Base-by-base conservation (phyloP, 2,888 invertebrate genomes). In the Meta bourneti region DNA sequence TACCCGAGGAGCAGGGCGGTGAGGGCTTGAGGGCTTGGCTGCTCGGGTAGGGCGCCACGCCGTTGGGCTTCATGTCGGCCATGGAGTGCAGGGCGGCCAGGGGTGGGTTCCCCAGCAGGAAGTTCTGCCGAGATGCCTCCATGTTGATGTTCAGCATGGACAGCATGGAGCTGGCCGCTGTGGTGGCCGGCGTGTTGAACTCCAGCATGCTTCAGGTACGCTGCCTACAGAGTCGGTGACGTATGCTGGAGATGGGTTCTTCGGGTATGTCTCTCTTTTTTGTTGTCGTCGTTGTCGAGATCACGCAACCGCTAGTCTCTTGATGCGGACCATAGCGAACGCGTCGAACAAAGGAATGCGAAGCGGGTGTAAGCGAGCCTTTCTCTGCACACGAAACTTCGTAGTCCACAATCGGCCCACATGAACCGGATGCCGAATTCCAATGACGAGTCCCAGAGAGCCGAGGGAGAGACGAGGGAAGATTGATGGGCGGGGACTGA, bases 1-100 rank as follows among this genome's bases (percentile, higher is more conserved):
- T 98, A 87, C 93, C 95, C 19, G 93, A 92, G 49, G 90, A 86
- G 20, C 93, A 92, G 48, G 75, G 82, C 9, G 86, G 83, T 7
- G 91, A 91, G 9, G 91, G 89, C 48, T 91, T 91, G 52, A 91
- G 54, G 61, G 90, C 75, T 71, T 90, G 87, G 51, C 86, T 82
- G 69, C 86, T 86, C 11, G 86, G 89, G 34, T 84, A 87, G 19
- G 91, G 84, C 0, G 90, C 69, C 54, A 90, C 83, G 16, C 93
- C 92, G 77, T 91, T 86, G 48, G 91, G 88, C 51, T 92, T 93
- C 79, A 93, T 91, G 72, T 93, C 93, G 19, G 93, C 92, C 93
- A 93, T 93, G 16, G 93, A 92, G 77, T 93, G 93, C 8, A 93
- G 83, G 34, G 93, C 93, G 11, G 93, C 93, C 61, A 93, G 81